phyloP scores from a whole-genome alignment of 2,888 invertebrate species.

The Rapana venosa region DNA sequence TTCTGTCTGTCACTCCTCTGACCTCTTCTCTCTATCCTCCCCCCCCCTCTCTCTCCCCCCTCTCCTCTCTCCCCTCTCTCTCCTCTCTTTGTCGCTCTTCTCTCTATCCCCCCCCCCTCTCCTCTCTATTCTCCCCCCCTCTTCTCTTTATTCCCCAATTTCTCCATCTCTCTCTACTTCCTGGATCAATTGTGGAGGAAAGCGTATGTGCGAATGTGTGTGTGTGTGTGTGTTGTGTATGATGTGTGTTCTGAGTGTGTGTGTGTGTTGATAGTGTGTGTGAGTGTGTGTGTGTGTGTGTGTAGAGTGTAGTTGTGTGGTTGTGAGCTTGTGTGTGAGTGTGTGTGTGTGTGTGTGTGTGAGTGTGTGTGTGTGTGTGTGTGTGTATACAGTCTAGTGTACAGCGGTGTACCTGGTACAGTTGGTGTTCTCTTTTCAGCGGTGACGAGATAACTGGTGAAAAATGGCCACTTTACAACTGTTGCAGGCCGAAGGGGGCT shows the following conservation, averaged over 20 bases:
- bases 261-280: slow-evolving; percentile 25
- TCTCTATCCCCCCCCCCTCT: no score
- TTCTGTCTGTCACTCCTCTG: no score
- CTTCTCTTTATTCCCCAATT: no score
- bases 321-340: not conserved
- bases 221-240: slow-evolving; percentile 16
- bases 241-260: slow-evolving; percentile 14
- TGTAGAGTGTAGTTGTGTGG: slow-evolving; percentile 21
- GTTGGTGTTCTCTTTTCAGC: not conserved
- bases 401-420: not conserved
- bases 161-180: no score
- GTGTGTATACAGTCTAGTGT: not conserved
- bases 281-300: slow-evolving; percentile 10
- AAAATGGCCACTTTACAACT: slow-evolving; percentile 6
- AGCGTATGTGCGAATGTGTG: not conserved
- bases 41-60: not conserved
- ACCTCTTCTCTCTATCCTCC: not conserved
- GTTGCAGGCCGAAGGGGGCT: not conserved
- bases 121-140: no score
- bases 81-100: no score
- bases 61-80: not conserved
- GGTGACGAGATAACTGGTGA: not conserved
- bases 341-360: slow-evolving; percentile 11
- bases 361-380: slow-evolving; percentile 1
- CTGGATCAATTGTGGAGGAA: no score